Conservation (phyloP, 2,888 invertebrate species). For the Eugnorisma glareosa region DNA sequence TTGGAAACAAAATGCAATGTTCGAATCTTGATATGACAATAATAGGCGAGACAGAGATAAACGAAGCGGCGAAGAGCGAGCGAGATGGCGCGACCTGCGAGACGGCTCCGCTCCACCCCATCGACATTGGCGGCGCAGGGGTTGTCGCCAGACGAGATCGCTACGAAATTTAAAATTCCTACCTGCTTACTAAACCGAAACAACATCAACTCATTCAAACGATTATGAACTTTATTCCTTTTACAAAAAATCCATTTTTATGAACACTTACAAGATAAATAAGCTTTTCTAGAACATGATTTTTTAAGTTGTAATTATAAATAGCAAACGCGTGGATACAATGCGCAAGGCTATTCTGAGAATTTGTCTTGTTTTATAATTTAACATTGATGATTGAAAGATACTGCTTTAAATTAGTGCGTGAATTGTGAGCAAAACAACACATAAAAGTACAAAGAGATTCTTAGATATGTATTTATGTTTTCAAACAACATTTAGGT, state of each 20-base stretch:
- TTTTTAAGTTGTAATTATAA: constrained; percentile 88
- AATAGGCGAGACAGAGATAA: constrained; percentile 88
- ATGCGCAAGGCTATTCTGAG: constrained; percentile 87
- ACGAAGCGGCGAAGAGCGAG: constrained; percentile 73
- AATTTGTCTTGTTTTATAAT: constrained; percentile 86
- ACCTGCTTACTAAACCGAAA: constrained; percentile 81
- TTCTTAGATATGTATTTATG: constrained; percentile 78
- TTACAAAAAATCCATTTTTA: constrained; percentile 69
- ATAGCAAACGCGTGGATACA: constrained; percentile 89
- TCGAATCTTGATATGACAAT: constrained; percentile 90
- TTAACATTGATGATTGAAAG: constrained; percentile 82
- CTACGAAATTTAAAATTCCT: constrained; percentile 86
- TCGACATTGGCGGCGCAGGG: constrained; percentile 85
- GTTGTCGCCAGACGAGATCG: constrained; percentile 89
- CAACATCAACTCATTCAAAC: constrained; percentile 69
- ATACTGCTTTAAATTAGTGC: constrained; percentile 81
- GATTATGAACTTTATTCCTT: constrained; percentile 78
- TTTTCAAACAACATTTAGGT: constrained; percentile 80
- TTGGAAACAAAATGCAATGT: constrained; percentile 90
- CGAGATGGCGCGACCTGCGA: constrained; percentile 77
- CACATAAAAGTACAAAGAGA: constrained; percentile 80
- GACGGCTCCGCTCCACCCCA: constrained; percentile 88
- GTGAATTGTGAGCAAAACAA: constrained; percentile 78
- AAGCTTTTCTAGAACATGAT: constrained; percentile 73
- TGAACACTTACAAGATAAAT: constrained; percentile 66